phyloP scores from a whole-genome alignment of 1,140 invertebrate genomes.

The Brachionus plicatilis region DNA sequence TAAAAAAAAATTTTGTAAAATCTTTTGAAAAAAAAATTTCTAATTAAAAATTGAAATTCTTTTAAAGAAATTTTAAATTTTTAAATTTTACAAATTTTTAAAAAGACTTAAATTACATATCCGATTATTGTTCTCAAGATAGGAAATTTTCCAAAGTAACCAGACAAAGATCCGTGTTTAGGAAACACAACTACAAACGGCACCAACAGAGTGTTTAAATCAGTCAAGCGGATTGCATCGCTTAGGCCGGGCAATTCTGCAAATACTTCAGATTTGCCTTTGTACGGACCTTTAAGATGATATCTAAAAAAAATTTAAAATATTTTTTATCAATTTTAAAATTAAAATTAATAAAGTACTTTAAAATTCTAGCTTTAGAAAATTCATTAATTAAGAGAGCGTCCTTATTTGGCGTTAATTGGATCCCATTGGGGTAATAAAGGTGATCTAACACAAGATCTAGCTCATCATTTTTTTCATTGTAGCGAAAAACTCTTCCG shows the following conservation, averaged over 20 bases:
- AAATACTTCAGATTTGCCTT: conserved; percentile 27
- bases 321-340: neutral
- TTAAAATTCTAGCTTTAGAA: conserved; percentile 4
- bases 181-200: conserved; percentile 31
- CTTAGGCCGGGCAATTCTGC: conserved; percentile 9
- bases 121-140: conserved; percentile 20
- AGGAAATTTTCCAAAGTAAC: conserved; percentile 9
- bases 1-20: neutral
- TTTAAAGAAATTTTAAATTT: too few relatives aligned
- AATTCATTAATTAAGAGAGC: conserved; percentile 20
- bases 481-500: conserved; percentile 20
- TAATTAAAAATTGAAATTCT: too few relatives aligned
- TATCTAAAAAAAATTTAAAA: neutral
- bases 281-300: neutral
- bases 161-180: neutral
- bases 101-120: neutral
- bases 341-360: neutral
- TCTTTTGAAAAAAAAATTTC: neutral
- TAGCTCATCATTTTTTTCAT: conserved; percentile 20
- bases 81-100: too few relatives aligned
- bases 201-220: neutral
- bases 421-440: conserved; percentile 21
- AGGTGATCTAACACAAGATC: neutral
- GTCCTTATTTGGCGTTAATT: conserved; percentile 20
- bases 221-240: conserved; percentile 31